Base-by-base conservation (phyloP, 2,113 vertebrate species). In the Progne subis region DNA sequence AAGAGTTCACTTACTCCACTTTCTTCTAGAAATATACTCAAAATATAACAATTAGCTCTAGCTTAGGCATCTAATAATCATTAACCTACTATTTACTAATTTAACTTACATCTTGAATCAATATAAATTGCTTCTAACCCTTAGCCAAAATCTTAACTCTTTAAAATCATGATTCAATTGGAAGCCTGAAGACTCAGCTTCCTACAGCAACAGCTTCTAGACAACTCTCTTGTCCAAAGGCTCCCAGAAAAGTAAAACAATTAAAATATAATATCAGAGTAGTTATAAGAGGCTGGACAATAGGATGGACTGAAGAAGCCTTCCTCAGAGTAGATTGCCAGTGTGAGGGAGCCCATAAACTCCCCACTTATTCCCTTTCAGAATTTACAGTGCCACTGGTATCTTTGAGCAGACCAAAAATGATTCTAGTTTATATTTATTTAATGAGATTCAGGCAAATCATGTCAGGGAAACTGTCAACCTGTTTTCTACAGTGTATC, bases 361-460 rank as follows among this genome's bases (percentile, higher is more conserved):
- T 82, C 3, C 3, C 1, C 9, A n/a, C 18, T 71, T 68, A 32
- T 20, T 76, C 9, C 3, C 14, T 50, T 83, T 49, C 19, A 57
- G 15, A 89, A 84, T 72, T 72, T 61, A 39, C 5, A 37, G 21
- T 34, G 8, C 3, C 16, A 31, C 31, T 52, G 26, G 11, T 60
- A 55, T 15, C 23, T 57, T 78, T 64, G 9, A 65, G 78, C 13
- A 92, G 24, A 86, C 3, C 5, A 0, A 85, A 91, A 76, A 43
- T 44, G 2, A 59, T 60, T 85, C 60, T 57, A 86, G 18, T 55
- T 85, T 80, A 52, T 47, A 63, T 82, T 91, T 85, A 44, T 83
- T 84, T 85, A 92, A 92, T 77, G 46, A 88, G 59, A 76, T 50
- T 26, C 32, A 85, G 55, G 44, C 68, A 93, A 93, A 43, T 11